phyloP scores from a whole-genome alignment of 2,888 invertebrate species.

The Scaptomyza parva region DNA sequence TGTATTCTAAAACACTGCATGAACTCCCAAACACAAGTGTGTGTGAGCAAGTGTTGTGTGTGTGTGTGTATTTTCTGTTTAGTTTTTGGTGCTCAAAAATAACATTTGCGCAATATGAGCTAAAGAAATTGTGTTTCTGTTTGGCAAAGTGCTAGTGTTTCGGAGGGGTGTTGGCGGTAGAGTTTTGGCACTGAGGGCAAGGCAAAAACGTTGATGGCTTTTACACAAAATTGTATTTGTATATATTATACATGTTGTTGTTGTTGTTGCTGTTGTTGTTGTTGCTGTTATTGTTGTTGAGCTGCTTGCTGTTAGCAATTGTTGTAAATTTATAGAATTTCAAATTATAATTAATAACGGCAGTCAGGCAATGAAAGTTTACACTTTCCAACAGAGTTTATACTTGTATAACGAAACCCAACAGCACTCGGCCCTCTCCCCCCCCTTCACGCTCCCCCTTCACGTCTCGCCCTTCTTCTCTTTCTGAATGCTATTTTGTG shows the following conservation, averaged over 20 bases:
- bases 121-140: conserved; percentile 26
- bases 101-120: conserved; percentile 48
- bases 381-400: conserved; percentile 46
- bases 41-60: conserved; percentile 9
- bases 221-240: conserved; percentile 20
- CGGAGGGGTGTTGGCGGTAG: neutral
- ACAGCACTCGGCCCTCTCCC: neutral
- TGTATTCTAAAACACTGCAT: conserved; percentile 5
- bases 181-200: conserved; percentile 33
- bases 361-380: conserved; percentile 63
- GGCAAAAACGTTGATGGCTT: conserved; percentile 44
- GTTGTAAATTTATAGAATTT: conserved; percentile 74
- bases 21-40: conserved; percentile 19
- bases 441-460: neutral
- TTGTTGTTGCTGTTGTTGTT: conserved; percentile 20
- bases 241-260: conserved; percentile 16
- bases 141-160: neutral
- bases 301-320: conserved; percentile 34
- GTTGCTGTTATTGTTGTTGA: conserved; percentile 2
- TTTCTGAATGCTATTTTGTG: conserved; percentile 18
- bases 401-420: conserved; percentile 12
- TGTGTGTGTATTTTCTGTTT: conserved; percentile 40
- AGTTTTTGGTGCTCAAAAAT: conserved; percentile 53
- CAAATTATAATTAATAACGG: conserved; percentile 75
- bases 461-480: neutral